Evolutionary conservation across 2,113 vertebrate genomes (phyloP).

Genomic region (human): DNA sequence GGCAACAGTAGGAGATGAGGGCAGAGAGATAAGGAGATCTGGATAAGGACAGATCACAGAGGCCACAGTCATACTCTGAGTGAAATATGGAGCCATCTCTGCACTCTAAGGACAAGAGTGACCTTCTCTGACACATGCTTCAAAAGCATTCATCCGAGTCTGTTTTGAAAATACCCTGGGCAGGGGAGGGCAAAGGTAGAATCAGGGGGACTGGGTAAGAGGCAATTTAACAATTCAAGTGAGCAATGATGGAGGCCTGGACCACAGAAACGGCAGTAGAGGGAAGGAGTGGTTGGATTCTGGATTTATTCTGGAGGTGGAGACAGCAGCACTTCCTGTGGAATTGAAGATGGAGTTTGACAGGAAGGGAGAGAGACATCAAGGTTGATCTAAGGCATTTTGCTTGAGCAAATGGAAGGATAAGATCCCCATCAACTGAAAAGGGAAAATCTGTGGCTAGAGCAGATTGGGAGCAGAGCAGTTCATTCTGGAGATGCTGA

Average conservation of each 20-base stretch:
- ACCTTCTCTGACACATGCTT: neutral
- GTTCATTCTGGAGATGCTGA: neutral
- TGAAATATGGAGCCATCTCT: neutral
- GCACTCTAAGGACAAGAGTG: neutral
- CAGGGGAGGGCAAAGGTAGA: neutral
- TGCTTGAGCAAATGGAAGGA: neutral
- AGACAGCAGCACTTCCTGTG: neutral
- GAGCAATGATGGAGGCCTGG: neutral
- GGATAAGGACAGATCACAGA: neutral
- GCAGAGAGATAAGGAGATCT: neutral
- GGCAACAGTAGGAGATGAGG: neutral
- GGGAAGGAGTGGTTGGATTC: neutral
- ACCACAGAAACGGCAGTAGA: neutral
- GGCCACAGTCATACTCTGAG: neutral
- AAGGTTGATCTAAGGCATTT: neutral
- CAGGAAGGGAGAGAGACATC: neutral
- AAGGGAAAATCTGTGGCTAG: neutral
- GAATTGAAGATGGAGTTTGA: neutral
- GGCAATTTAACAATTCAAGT: neutral
- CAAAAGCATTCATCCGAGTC: neutral
- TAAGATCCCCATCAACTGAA: neutral
- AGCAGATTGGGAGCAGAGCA: neutral
- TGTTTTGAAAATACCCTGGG: neutral
- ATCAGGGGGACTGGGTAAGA: neutral
- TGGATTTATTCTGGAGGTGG: too few relatives aligned